Percentiles rank a stretch among this genome's conserved stretches.
These are phyloP conservation scores for Drosophila lacicola DNA, from an alignment of 2,888 invertebrate species.

Conservation along the genomic window DNA sequence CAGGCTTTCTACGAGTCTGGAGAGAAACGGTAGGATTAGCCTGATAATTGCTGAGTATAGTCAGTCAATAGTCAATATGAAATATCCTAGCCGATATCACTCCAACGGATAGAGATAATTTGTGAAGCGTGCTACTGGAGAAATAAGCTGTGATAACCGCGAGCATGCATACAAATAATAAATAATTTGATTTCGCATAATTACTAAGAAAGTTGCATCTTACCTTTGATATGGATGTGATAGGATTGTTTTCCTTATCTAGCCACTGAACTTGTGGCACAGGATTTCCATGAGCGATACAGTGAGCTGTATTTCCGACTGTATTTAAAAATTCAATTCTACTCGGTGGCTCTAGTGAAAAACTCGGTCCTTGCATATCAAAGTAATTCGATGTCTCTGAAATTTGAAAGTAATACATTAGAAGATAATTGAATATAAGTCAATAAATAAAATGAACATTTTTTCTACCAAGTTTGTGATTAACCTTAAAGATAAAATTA, in stretches of 20 bases:
- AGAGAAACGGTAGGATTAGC: too few species aligned
- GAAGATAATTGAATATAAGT: background rate
- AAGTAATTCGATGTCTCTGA: conserved; percentile 85
- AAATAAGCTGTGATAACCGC: too few species aligned
- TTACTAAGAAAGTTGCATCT: conserved; percentile 8
- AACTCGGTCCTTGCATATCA: conserved; percentile 87
- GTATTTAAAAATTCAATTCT: conserved; percentile 87
- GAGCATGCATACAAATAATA: conserved; percentile 81
- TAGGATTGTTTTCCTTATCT: conserved; percentile 86
- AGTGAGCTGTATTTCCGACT: conserved; percentile 86
- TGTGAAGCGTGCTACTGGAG: too few species aligned
- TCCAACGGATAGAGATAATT: too few species aligned
- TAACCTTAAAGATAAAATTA: too few species aligned
- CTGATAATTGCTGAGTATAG: too few species aligned
- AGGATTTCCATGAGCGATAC: conserved; percentile 86
- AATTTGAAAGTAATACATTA: background rate
- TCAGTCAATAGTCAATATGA: too few species aligned
- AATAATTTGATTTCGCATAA: conserved; percentile 80
- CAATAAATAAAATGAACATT: too few species aligned
- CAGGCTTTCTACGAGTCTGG: too few species aligned
- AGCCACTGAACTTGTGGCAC: conserved; percentile 87
- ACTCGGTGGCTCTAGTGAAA: conserved; percentile 86
- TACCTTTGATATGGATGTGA: conserved; percentile 86
- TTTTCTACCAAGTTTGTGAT: too few species aligned
- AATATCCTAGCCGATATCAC: too few species aligned